Percentiles rank a stretch among this genome's conserved stretches.
phyloP scores from a whole-genome alignment of 2,797 vertebrate species.

The Oreochromis mossambicus region DNA sequence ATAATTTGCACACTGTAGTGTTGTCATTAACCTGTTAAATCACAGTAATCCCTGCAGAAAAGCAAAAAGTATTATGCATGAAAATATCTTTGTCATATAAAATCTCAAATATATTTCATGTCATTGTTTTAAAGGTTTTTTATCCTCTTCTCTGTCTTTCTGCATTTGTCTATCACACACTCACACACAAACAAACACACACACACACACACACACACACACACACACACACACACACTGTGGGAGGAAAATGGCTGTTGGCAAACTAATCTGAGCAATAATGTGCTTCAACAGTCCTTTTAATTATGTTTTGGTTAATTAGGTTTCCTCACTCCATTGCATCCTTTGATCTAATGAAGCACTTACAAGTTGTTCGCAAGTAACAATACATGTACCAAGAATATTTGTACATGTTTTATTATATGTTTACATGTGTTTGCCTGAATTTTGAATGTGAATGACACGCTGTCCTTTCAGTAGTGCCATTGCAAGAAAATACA shows the following conservation, averaged over 20 bases:
- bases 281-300: slow-evolving; percentile 33
- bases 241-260: slow-evolving; percentile 19
- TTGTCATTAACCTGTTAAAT: not conserved
- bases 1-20: not conserved
- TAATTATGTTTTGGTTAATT: slow-evolving; percentile 52
- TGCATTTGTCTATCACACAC: not conserved
- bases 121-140: not conserved
- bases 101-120: not conserved
- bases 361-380: not conserved
- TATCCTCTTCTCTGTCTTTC: not conserved
- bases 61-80: not conserved
- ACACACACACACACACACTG: not conserved
- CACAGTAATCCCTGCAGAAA: not conserved
- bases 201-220: not conserved
- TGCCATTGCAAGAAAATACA: not conserved
- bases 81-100: not conserved
- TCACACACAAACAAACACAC: not conserved
- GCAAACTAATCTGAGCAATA: slow-evolving; percentile 18
- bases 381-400: not conserved
- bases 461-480: not conserved
- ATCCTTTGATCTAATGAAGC: slow-evolving; percentile 17
- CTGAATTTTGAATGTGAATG: not conserved
- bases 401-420: not conserved
- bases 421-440: not conserved
- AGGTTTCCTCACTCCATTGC: slow-evolving; percentile 9